Evolutionary conservation across 2,113 vertebrate genomes (phyloP).

Genomic region (Emydocephalus ijimae): DNA sequence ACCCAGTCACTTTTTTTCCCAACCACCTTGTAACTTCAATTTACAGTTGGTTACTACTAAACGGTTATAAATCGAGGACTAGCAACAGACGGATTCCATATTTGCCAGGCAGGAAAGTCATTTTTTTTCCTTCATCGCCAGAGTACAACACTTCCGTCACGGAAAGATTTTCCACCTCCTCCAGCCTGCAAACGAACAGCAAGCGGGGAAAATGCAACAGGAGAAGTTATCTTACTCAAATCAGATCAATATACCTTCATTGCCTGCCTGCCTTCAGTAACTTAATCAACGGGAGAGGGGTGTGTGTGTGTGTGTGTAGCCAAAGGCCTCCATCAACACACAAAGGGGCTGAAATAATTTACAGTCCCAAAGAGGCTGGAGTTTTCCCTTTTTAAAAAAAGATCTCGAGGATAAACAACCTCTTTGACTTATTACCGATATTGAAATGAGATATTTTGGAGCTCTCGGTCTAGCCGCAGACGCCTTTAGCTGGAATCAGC

Average conservation of each 20-base stretch:
- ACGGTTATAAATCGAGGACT: not conserved
- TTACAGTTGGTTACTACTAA: not conserved
- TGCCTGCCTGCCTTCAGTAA: not conserved
- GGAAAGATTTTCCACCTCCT: not conserved
- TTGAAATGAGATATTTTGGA: not conserved
- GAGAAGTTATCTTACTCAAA: not conserved
- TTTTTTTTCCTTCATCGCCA: too few species aligned
- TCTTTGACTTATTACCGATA: constrained; percentile 8
- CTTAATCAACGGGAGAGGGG: not conserved
- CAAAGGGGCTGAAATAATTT: not conserved
- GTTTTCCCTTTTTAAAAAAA: not conserved
- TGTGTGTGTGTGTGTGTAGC: not conserved
- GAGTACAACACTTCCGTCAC: accelerated
- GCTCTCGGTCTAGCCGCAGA: not conserved
- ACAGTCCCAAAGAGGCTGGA: not conserved
- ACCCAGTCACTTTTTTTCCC: too few species aligned
- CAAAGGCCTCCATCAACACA: not conserved
- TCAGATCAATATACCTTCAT: not conserved
- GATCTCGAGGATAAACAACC: not conserved
- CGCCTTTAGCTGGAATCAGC: not conserved
- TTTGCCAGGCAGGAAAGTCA: not conserved
- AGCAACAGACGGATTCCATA: not conserved
- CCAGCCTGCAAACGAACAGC: not conserved
- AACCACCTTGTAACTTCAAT: not conserved
- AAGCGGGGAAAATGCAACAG: not conserved